Evolutionary conservation across 2,888 invertebrate species (phyloP).

Genomic region (Dicycla oo): DNA sequence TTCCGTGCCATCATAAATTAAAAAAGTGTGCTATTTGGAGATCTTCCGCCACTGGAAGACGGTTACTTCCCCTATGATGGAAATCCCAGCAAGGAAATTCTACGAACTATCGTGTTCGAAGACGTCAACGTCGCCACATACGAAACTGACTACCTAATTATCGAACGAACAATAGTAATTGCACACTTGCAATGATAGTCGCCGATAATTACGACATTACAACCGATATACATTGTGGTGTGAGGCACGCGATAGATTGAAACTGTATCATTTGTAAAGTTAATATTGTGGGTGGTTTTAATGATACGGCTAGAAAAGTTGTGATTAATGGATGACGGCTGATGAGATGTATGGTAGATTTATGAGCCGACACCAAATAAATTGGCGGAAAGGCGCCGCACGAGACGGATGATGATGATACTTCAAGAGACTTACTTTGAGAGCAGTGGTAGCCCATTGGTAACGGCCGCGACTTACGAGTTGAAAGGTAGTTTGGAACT

Average conservation of each 20-base stretch:
- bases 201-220: constrained; percentile 44
- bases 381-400: neutral
- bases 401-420: neutral
- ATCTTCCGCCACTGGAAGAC: neutral
- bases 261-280: constrained; percentile 5
- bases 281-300: neutral
- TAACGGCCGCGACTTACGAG: no score
- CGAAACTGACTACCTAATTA: constrained; percentile 45
- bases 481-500: no score
- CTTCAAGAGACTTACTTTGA: no score
- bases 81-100: constrained; percentile 47
- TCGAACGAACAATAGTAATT: constrained; percentile 38
- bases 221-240: constrained; percentile 18
- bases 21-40: no score
- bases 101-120: constrained; percentile 31
- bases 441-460: no score
- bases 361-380: no score
- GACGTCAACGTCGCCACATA: constrained; percentile 30
- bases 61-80: constrained; percentile 22
- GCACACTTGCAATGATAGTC: constrained; percentile 33
- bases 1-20: no score
- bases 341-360: neutral
- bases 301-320: neutral
- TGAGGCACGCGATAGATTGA: constrained; percentile 42
- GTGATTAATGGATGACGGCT: neutral